These are phyloP conservation scores for Allenopithecus nigroviridis DNA, from an alignment of 2,797 vertebrate species.

Conservation along the genomic window DNA sequence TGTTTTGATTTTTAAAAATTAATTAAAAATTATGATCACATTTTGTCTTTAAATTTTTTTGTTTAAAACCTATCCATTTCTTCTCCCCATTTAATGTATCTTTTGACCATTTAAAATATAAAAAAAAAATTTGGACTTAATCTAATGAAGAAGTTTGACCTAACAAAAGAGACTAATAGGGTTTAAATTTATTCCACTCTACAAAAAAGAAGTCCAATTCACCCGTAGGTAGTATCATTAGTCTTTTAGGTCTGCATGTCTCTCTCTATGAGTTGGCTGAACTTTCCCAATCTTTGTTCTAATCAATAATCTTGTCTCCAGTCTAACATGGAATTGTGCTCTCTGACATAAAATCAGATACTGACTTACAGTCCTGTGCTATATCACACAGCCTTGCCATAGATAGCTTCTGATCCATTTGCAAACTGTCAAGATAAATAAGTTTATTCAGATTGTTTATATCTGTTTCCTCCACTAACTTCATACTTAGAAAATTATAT, in stretches of 20 bases:
- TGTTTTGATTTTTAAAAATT: neutral
- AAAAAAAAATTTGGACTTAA: neutral
- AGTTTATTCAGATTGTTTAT: slow-evolving; percentile 33
- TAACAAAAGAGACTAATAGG: neutral
- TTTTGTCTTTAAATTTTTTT: neutral
- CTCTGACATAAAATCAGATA: slow-evolving; percentile 64
- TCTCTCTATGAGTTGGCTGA: neutral
- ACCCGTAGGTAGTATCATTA: neutral
- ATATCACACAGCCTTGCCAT: neutral
- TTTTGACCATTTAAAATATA: slow-evolving; percentile 6
- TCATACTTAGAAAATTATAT: neutral
- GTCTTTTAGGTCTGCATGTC: neutral
- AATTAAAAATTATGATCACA: neutral
- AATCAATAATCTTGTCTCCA: slow-evolving; percentile 28
- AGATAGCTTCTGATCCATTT: slow-evolving; percentile 56
- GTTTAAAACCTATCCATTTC: neutral
- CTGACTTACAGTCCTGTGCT: slow-evolving; percentile 56
- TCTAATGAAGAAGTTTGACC: neutral
- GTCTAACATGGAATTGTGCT: slow-evolving; percentile 36
- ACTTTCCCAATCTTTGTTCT: slow-evolving; percentile 11
- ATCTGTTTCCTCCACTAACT: neutral
- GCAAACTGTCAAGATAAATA: slow-evolving; percentile 51
- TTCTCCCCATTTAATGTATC: neutral
- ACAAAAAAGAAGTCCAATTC: neutral
- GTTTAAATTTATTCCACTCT: neutral